Conservation (phyloP, 1,140 invertebrate species). For the Bombus impatiens region DNA sequence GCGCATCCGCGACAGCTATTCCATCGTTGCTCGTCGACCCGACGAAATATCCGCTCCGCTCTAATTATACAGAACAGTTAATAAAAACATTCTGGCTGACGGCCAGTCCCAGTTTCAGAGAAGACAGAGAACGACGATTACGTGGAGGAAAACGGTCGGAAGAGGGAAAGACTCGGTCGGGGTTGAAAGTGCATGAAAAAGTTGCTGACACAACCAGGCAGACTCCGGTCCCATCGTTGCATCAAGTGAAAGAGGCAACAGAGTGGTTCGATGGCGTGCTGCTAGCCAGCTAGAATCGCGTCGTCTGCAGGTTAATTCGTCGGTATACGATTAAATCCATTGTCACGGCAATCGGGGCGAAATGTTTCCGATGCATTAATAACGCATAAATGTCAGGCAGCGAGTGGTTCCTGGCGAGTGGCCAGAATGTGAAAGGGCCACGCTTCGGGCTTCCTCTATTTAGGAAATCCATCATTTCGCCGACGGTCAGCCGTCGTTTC, state of each 20-base stretch:
- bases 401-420: constrained; percentile 52
- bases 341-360: constrained; percentile 66
- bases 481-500: constrained; percentile 55
- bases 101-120: constrained; percentile 46
- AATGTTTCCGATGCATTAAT: constrained; percentile 71
- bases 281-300: constrained; percentile 52
- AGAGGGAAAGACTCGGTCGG: constrained; percentile 23
- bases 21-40: constrained; percentile 6
- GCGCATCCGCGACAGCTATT: constrained; percentile 3
- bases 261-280: neutral
- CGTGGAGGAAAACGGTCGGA: constrained; percentile 2
- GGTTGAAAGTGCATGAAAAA: constrained; percentile 54
- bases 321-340: constrained; percentile 68
- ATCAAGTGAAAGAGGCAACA: neutral
- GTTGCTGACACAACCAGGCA: constrained; percentile 57
- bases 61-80: constrained; percentile 62
- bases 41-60: constrained; percentile 40
- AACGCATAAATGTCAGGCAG: constrained; percentile 68
- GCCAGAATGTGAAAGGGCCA: constrained; percentile 42
- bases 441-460: constrained; percentile 51
- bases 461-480: constrained; percentile 64
- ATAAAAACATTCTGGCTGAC: constrained; percentile 65
- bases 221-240: neutral
- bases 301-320: constrained; percentile 53
- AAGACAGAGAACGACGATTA: neutral